phyloP scores from a whole-genome alignment of 2,113 vertebrate species.

The Promerops cafer region DNA sequence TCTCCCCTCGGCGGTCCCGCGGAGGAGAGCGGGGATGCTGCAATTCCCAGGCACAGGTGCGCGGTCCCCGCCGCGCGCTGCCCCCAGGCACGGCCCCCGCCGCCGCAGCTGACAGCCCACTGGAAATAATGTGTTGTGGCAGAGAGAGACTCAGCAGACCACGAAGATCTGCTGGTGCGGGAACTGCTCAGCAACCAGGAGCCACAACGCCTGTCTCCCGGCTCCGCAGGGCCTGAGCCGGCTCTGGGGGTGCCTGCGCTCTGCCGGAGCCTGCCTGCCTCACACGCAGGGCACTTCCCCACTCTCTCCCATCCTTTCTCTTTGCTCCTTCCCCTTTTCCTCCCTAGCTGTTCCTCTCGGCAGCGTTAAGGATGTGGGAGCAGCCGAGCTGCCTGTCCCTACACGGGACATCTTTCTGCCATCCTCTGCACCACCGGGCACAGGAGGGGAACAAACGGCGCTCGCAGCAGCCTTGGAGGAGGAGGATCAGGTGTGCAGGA shows the following conservation, averaged over 20 bases:
- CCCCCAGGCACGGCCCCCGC: slow-evolving; percentile 62
- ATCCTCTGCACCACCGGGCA: neutral
- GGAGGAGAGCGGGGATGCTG: slow-evolving; percentile 47
- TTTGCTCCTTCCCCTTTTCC: neutral
- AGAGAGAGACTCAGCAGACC: slow-evolving; percentile 75
- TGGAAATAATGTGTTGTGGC: slow-evolving; percentile 86
- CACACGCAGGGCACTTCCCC: neutral
- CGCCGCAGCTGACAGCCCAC: slow-evolving; percentile 69
- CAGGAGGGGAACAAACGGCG: neutral
- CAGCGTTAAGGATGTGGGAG: neutral
- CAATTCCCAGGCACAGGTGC: slow-evolving; percentile 84
- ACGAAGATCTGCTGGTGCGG: slow-evolving; percentile 70
- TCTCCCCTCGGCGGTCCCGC: slow-evolving; percentile 46
- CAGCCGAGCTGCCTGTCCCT: neutral
- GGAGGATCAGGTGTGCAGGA: slow-evolving; percentile 27
- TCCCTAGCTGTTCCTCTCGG: neutral
- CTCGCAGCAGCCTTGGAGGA: neutral
- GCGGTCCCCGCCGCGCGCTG: slow-evolving; percentile 48
- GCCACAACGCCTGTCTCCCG: slow-evolving; percentile 25
- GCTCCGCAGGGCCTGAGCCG: neutral
- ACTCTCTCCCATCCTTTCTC: neutral
- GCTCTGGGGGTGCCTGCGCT: neutral
- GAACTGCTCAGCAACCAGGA: slow-evolving; percentile 53
- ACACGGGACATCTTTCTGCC: accelerated
- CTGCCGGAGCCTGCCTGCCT: neutral